These are phyloP conservation scores for Meteorus cinctellus DNA, from an alignment of 2,888 invertebrate species.

Conservation along the genomic window DNA sequence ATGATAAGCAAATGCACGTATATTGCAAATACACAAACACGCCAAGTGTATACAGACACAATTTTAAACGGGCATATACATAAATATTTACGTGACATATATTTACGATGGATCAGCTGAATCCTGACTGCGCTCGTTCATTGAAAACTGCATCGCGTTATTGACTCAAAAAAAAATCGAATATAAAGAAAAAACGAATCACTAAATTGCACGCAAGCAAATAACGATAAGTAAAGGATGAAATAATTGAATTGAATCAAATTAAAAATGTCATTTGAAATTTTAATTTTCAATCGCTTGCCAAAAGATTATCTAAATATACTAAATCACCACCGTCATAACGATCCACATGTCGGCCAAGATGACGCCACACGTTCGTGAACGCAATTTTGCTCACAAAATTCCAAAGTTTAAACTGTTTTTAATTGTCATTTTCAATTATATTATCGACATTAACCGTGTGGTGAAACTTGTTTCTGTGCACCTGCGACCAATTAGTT, in stretches of 20 bases:
- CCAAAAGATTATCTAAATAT: slow-evolving; percentile 45
- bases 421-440: slow-evolving; percentile 36
- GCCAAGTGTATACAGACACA: neutral
- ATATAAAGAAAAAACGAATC: slow-evolving; percentile 32
- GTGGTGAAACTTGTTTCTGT: slow-evolving; percentile 52
- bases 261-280: slow-evolving; percentile 40
- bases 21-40: neutral
- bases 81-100: neutral
- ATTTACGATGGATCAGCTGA: slow-evolving; percentile 2
- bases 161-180: slow-evolving; percentile 24
- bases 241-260: slow-evolving; percentile 33
- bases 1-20: slow-evolving; percentile 3
- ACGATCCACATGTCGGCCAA: slow-evolving; percentile 21
- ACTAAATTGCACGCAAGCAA: slow-evolving; percentile 35
- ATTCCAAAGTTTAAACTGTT: slow-evolving; percentile 15
- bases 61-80: neutral
- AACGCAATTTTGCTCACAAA: slow-evolving; percentile 26
- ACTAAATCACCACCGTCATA: neutral
- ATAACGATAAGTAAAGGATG: slow-evolving; percentile 16
- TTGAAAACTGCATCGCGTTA: slow-evolving; percentile 9
- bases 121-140: slow-evolving; percentile 42
- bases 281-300: slow-evolving; percentile 38
- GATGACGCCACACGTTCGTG: slow-evolving; percentile 25
- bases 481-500: slow-evolving; percentile 58
- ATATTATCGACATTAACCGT: slow-evolving; percentile 50